A percentile compares a stretch with the other conserved stretches of the same genome.
Evolutionary conservation across 2,113 vertebrate species (phyloP).

Genomic region (Cromileptes altivelis): DNA sequence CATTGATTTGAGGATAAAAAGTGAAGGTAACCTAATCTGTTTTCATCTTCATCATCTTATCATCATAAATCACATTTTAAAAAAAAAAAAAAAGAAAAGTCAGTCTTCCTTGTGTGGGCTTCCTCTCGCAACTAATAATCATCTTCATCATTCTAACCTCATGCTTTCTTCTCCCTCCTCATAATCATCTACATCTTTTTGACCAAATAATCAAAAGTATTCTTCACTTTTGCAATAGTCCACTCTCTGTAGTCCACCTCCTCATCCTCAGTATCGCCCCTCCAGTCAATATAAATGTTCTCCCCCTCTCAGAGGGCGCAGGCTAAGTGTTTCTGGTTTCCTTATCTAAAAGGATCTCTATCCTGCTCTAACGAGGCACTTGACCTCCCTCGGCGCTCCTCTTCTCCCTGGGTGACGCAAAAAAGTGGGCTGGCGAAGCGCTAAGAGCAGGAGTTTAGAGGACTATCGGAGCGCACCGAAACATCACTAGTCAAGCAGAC

Average conservation of each 20-base stretch:
- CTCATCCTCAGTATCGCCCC: constrained; percentile 31
- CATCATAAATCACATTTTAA: neutral
- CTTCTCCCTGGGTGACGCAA: constrained; percentile 81
- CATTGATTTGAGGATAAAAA: neutral
- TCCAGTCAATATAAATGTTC: neutral
- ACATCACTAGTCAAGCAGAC: constrained; percentile 74
- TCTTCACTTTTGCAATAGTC: neutral
- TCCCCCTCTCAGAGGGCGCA: constrained; percentile 46
- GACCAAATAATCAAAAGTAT: neutral
- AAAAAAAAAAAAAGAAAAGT: too few relatives aligned
- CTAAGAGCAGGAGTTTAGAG: constrained; percentile 81
- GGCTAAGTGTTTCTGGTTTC: constrained; percentile 57
- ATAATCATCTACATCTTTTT: neutral
- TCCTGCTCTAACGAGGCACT: constrained; percentile 74
- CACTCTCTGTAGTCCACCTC: neutral
- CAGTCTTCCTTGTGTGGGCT: neutral
- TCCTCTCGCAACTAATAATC: neutral
- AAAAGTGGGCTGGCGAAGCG: constrained; percentile 84
- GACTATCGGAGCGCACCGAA: constrained; percentile 73
- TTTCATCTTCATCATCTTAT: neutral
- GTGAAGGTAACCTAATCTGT: too few relatives aligned
- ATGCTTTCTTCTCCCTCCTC: neutral
- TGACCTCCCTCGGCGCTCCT: constrained; percentile 73
- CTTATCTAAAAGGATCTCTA: constrained; percentile 78
- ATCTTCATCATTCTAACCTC: neutral